Base-by-base conservation (phyloP, 2,797 vertebrate genomes). In the Scomberomorus guttatus region DNA sequence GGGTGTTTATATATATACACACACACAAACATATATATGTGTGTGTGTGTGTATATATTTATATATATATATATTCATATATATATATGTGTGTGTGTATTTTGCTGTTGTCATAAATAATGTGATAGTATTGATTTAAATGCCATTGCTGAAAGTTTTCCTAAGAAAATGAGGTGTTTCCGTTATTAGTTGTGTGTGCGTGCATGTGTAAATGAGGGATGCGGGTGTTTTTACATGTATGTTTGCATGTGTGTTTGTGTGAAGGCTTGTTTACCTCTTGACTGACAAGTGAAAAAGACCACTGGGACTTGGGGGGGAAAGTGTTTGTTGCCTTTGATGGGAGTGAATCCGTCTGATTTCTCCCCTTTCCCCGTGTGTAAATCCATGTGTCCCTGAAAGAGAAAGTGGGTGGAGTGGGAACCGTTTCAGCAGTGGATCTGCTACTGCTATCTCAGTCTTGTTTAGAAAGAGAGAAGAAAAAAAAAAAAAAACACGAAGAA, bases 201-300 rank as follows among this genome's bases (percentile, higher is more conserved):
- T 56, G 50, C 18, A 9, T 46, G 44, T 18, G 15, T 17, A 7
- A 1, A 2, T 20, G 7, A 14, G 42, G 52, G 39, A n/a, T 46
- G 44, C 64, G 57, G 52, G 39, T 27, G 12, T 76, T 57, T 72
- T 10, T 48, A 4, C 2, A 8, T 48, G 17, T 17, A 8, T 48
- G 44, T 17, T 46, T 46, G 44, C 6, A 18, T 15, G 56, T 32
- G 44, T 46, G 68, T 82, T 54, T 68, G 75, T 63, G 86, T 75
- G 75, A 81, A 64, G 57, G 77, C 76, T 90, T 85, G 74, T 90
- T 85, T 87, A 83, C 67, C 61, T 72, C 72, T 64, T 90, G 76
- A 87, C 77, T 89, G 90, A 81, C 80, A 89, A 68, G 87, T 84
- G 85, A 86, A 83, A 91, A 86, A 88, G 77, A 87, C 85, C 7